Conservation (phyloP, 2,888 invertebrate species). For the Drosophila kambysellisi region DNA sequence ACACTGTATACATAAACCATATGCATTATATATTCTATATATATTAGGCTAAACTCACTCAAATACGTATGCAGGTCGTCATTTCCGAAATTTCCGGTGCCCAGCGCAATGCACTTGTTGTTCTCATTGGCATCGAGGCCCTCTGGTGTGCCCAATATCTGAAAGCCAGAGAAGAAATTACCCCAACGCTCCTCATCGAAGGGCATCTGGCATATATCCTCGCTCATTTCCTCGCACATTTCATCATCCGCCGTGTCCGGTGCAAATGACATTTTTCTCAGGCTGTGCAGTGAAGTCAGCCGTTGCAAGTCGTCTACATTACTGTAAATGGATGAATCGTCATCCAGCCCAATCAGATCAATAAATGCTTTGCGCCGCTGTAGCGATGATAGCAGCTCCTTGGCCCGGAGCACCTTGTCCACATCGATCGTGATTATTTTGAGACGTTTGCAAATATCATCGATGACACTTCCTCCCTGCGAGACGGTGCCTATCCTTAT, state of each 20-base stretch:
- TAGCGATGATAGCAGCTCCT: constrained; percentile 58
- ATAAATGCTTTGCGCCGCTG: constrained; percentile 65
- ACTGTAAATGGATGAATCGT: constrained; percentile 8
- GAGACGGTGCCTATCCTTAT: too few relatives aligned
- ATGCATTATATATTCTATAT: background rate
- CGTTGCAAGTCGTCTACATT: constrained; percentile 31
- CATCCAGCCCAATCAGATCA: constrained; percentile 55
- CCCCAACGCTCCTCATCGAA: constrained; percentile 75
- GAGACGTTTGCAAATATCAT: constrained; percentile 61
- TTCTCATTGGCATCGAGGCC: constrained; percentile 56
- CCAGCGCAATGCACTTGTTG: constrained; percentile 74
- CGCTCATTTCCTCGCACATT: constrained; percentile 45
- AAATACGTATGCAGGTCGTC: constrained; percentile 51
- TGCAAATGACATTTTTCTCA: constrained; percentile 16
- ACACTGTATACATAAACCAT: constrained; percentile 33
- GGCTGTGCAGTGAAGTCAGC: constrained; percentile 31
- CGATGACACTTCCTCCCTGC: constrained; percentile 33
- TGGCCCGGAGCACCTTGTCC: constrained; percentile 65
- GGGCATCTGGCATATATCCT: constrained; percentile 43
- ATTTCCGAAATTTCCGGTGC: constrained; percentile 18
- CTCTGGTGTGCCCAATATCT: constrained; percentile 58
- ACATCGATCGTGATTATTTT: constrained; percentile 67
- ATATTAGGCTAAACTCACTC: constrained; percentile 48
- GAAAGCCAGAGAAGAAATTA: constrained; percentile 70
- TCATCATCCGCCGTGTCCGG: background rate